Evolutionary conservation across 2,113 vertebrate genomes (phyloP).

Genomic region (Phoenicopterus ruber): DNA sequence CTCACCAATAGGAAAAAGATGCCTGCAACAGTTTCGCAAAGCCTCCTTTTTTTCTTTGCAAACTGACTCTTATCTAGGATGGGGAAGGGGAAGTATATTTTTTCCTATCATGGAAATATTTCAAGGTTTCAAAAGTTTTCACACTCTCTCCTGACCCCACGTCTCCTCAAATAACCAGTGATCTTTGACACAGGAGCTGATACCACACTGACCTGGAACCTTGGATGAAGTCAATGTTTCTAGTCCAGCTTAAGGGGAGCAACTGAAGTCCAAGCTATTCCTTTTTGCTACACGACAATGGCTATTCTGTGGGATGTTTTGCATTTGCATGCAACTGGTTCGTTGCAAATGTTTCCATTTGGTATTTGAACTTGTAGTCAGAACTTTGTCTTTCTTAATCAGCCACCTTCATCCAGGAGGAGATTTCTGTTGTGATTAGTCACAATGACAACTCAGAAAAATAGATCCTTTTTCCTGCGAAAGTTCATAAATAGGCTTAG

Average conservation of each 20-base stretch:
- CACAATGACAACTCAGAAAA: neutral
- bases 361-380: neutral
- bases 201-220: neutral
- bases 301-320: neutral
- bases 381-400: neutral
- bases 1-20: neutral
- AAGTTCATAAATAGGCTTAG: neutral
- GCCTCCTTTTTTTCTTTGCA: neutral
- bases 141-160: neutral
- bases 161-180: neutral
- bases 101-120: neutral
- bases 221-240: neutral
- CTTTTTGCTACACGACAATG: neutral
- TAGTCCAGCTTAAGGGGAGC: neutral
- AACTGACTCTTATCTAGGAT: neutral
- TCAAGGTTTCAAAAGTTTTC: neutral
- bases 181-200: neutral
- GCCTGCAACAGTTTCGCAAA: neutral
- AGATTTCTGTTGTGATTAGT: neutral
- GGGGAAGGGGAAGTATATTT: neutral
- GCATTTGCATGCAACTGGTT: neutral
- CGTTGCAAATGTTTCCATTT: neutral
- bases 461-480: neutral
- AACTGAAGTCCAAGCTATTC: neutral
- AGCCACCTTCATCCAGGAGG: neutral